Evolutionary conservation across 2,797 vertebrate species (phyloP).

Genomic region (Acanthopagrus latus): DNA sequence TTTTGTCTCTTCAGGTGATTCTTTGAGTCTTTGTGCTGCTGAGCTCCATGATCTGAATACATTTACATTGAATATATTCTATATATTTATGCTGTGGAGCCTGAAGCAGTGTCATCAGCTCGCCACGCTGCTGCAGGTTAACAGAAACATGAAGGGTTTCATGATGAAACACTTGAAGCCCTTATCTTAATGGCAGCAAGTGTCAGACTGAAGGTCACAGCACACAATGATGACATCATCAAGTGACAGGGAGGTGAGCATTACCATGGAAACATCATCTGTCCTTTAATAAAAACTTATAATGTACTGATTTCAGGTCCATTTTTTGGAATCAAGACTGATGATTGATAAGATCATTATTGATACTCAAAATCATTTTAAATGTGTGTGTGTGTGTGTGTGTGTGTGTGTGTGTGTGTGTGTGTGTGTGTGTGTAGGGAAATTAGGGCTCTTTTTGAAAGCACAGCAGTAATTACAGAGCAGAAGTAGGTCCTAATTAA

Average conservation of each 20-base stretch:
- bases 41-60: conserved; percentile 30
- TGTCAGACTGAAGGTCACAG: conserved; percentile 38
- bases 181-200: conserved; percentile 32
- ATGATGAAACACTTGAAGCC: neutral
- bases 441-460: neutral
- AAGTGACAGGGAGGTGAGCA: neutral
- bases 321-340: too few relatives aligned
- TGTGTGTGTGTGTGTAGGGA: neutral
- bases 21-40: neutral
- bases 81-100: neutral
- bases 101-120: neutral
- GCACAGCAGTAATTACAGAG: conserved; percentile 22
- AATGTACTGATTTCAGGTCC: too few relatives aligned
- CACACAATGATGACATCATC: neutral
- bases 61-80: conserved; percentile 24
- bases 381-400: neutral
- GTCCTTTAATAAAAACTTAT: neutral
- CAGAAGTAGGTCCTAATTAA: conserved; percentile 37
- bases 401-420: neutral
- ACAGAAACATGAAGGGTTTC: conserved; percentile 13
- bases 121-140: conserved; percentile 6
- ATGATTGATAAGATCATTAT: too few relatives aligned
- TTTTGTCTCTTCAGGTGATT: conserved; percentile 9
- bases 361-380: too few relatives aligned
- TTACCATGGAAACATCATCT: neutral